Conservation (phyloP, 2,797 vertebrate genomes). For the Podargus strigoides region DNA sequence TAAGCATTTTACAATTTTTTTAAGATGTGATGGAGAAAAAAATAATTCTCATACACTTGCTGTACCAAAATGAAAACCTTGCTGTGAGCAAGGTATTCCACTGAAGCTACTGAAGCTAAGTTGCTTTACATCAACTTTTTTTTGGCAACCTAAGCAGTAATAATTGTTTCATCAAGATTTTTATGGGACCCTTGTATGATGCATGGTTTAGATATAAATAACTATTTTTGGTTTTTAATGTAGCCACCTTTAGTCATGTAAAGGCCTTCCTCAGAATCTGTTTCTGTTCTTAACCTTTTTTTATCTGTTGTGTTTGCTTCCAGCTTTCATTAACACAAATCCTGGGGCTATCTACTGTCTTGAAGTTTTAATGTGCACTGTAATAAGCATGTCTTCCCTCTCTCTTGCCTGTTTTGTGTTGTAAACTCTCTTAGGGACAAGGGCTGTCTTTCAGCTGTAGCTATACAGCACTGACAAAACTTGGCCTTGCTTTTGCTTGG, state of each 20-base stretch:
- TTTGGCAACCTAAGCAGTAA: constrained; percentile 23
- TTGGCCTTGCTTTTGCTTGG: constrained; percentile 21
- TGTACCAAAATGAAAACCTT: neutral
- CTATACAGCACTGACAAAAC: neutral
- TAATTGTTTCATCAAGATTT: constrained; percentile 21
- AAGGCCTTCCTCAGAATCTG: neutral
- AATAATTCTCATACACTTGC: neutral
- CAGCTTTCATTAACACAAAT: constrained; percentile 22
- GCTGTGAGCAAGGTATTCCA: neutral
- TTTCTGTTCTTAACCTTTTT: neutral
- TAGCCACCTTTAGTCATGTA: neutral
- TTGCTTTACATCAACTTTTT: neutral
- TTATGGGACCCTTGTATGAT: neutral
- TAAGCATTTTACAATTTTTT: neutral
- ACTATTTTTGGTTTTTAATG: neutral
- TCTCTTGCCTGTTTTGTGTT: neutral
- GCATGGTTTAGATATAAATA: neutral
- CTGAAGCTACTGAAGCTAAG: neutral
- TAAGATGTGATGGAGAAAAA: neutral
- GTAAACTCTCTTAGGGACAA: constrained; percentile 42
- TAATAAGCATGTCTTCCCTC: neutral
- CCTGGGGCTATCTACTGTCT: constrained; percentile 41
- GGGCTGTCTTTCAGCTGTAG: constrained; percentile 15
- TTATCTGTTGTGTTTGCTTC: constrained; percentile 39
- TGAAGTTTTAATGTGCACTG: constrained; percentile 28